These are phyloP conservation scores for Dryoscopus gambensis DNA, from an alignment of 2,113 vertebrate genomes.

Conservation along the genomic window DNA sequence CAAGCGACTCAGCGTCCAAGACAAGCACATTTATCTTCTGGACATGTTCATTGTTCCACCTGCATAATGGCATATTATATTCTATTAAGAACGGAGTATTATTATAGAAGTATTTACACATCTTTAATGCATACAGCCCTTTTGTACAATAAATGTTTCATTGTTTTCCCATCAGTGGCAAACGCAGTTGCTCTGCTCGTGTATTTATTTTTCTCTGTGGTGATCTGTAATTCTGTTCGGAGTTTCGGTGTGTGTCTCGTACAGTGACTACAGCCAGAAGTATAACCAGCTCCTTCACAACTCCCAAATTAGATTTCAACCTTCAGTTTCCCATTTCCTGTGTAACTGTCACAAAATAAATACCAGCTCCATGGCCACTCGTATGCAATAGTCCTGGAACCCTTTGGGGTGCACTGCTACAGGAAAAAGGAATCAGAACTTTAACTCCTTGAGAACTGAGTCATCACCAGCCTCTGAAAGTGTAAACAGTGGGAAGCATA, in stretches of 20 bases:
- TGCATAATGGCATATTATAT: background rate
- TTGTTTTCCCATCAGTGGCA: background rate
- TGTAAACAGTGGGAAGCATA: background rate
- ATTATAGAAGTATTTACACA: background rate
- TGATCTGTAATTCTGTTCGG: background rate
- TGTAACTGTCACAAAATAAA: background rate
- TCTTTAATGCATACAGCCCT: background rate
- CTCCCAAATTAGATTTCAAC: constrained; percentile 31
- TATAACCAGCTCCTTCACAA: background rate
- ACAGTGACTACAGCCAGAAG: background rate
- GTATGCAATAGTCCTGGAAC: background rate
- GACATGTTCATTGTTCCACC: background rate
- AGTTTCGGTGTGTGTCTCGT: background rate
- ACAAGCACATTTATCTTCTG: background rate
- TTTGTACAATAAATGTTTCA: background rate
- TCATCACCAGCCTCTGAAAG: background rate
- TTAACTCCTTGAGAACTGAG: background rate
- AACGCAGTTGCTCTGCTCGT: background rate
- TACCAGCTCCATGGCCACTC: background rate
- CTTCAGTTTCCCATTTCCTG: constrained; percentile 21
- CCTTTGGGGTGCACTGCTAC: background rate
- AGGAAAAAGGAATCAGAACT: background rate
- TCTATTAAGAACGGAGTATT: background rate
- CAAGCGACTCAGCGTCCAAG: background rate
- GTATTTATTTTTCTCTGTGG: background rate